Evolutionary conservation across 2,888 invertebrate genomes (phyloP), one percentile per base, ranked within the genome.

Genomic region (Alloplasta piceator): DNA sequence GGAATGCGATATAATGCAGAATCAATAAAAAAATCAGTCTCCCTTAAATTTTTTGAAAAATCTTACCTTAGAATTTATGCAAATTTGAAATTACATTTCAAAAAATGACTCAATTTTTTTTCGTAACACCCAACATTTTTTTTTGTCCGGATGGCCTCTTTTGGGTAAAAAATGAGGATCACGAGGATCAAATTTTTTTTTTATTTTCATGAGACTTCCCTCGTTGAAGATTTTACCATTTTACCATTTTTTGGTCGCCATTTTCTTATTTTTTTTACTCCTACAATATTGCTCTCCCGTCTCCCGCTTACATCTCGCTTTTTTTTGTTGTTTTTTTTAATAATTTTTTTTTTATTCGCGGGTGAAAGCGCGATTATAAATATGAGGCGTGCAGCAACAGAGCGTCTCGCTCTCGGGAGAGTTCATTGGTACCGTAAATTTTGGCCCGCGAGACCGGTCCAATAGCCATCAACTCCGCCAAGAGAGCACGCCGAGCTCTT

Each of bases 391-490:
- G 67, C 52, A 14, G 76, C 76, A 76, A 76, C 61, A 55, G 39
- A n/a, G n/a, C n/a, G n/a, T 60, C 46, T 6, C 63, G 63, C 52
- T 12, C 12, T 43, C 60, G 26, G 71, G 56, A 73, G 78, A 78
- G 78, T 78, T 78, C 78, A 78, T 78, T 78, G 78, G 78, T 63
- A 78, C 73, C 78, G 78, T 78, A 68, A 78, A 78, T 78, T 78
- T 78, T 78, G 78, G 73, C 73, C 26, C 73, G 78, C 50, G 56
- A 60, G 78, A 73, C 78, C 73, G 73, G 63, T 68, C 73, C 73
- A 74, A 67, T 58, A 14, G 56, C 41, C 38, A n/a, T n/a, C n/a
- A n/a, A n/a, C n/a, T n/a, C n/a, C n/a, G 63, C 52, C 9, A 50
- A 61, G 52, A 43, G 48, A 50, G 38, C 61, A 55, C 39, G 39